Conservation (phyloP, 1,140 invertebrate species). For the Rhagoletis pomonella region DNA sequence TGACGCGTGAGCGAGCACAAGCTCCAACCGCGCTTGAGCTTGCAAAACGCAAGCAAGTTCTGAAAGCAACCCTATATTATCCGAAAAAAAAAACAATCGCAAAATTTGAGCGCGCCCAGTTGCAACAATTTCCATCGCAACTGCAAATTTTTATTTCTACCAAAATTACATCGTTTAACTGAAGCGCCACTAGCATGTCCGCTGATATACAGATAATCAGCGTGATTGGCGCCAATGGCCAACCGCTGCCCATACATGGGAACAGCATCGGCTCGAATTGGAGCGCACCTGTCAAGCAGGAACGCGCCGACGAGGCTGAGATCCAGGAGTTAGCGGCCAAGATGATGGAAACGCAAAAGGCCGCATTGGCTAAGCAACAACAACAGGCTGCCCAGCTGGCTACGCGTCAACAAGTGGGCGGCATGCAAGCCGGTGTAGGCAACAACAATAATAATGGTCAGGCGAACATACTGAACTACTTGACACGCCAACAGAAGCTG, state of each 20-base stretch:
- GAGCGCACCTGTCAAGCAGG: constrained; percentile 81
- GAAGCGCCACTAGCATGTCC: constrained; percentile 57
- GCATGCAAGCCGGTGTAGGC: constrained; percentile 60
- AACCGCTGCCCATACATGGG: constrained; percentile 67
- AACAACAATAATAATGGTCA: constrained; percentile 74
- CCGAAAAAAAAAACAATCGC: background rate
- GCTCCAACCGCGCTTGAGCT: background rate
- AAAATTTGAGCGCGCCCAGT: background rate
- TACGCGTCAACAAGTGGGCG: constrained; percentile 68
- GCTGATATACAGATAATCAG: constrained; percentile 68
- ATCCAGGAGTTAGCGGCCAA: constrained; percentile 89
- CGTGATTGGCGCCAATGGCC: constrained; percentile 70
- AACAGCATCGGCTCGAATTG: constrained; percentile 64
- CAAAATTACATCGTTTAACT: constrained; percentile 14
- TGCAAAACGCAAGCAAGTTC: background rate
- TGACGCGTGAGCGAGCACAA: background rate
- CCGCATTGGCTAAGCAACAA: constrained; percentile 77
- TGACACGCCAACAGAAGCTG: constrained; percentile 75
- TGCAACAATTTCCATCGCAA: background rate
- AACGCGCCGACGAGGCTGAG: constrained; percentile 89
- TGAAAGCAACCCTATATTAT: background rate
- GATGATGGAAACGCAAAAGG: constrained; percentile 89
- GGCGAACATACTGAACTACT: constrained; percentile 79
- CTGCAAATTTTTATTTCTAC: background rate
- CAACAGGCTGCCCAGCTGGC: constrained; percentile 70